Percentiles rank a stretch among this genome's conserved stretches.
These are phyloP conservation scores for Agrilus cyanescens DNA, from an alignment of 2,888 invertebrate species.

Conservation along the genomic window DNA sequence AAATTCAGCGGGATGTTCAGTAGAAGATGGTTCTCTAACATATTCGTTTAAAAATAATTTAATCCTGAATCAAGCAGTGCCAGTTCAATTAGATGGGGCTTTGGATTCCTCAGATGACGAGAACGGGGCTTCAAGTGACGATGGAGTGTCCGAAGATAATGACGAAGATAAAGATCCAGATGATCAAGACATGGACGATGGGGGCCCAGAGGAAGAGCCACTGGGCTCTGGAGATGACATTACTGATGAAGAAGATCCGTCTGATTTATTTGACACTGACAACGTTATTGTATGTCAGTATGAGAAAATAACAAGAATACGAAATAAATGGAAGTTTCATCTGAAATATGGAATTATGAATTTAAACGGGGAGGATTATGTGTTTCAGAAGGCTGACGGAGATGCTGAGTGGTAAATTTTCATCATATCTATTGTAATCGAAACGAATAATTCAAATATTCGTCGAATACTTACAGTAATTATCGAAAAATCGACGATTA, in stretches of 20 bases:
- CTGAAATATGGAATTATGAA: slow-evolving; percentile 11
- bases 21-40: no score
- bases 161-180: slow-evolving; percentile 4
- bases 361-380: slow-evolving; percentile 9
- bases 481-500: no score
- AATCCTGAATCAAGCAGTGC: no score
- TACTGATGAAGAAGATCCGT: slow-evolving; percentile 8
- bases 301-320: slow-evolving; percentile 6
- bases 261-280: slow-evolving; percentile 8
- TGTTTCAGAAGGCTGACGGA: slow-evolving; percentile 7
- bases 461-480: no score
- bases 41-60: no score
- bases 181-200: slow-evolving; percentile 1
- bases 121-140: not conserved
- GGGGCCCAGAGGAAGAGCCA: slow-evolving; percentile 1
- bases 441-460: no score
- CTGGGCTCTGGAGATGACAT: slow-evolving; percentile 9
- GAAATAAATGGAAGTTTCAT: slow-evolving; percentile 10
- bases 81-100: slow-evolving; percentile 2
- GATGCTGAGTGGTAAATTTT: slow-evolving; percentile 8
- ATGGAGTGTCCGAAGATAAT: slow-evolving; percentile 2
- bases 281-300: slow-evolving; percentile 11
- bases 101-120: slow-evolving; percentile 5
- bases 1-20: no score
- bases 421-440: no score